Conservation (phyloP, 2,888 invertebrate species). For the Bombyx huttoni region DNA sequence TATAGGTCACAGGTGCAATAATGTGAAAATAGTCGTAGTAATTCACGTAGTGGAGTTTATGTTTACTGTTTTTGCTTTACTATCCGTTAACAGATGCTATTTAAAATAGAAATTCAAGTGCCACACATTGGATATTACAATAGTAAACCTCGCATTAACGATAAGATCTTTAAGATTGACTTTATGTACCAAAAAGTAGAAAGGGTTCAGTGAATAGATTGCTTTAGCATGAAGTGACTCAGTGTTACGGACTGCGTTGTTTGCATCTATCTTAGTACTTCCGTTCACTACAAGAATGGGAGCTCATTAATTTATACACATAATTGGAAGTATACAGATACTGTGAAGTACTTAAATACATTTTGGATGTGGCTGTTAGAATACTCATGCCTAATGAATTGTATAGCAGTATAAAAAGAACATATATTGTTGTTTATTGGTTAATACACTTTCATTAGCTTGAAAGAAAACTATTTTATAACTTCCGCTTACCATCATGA, state of each 20-base stretch:
- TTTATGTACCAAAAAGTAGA: background rate
- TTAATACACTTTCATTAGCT: no score
- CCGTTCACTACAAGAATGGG: conserved; percentile 14
- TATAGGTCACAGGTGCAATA: no score
- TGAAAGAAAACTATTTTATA: no score
- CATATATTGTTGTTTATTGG: background rate
- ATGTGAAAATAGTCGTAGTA: no score
- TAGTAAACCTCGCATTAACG: no score
- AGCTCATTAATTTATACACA: background rate
- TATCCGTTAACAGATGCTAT: no score
- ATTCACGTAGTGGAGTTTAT: no score
- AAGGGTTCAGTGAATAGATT: background rate
- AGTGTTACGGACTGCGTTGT: conserved; percentile 27
- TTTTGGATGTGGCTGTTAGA: background rate
- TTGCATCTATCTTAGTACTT: conserved; percentile 37
- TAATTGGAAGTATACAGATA: background rate
- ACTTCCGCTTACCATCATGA: no score
- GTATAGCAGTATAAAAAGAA: background rate
- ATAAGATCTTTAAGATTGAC: no score
- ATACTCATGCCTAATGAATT: background rate
- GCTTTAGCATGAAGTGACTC: conserved; percentile 14
- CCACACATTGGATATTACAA: no score
- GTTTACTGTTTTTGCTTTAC: no score
- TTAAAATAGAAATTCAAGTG: no score
- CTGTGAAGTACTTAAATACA: background rate